Evolutionary conservation across 1,140 invertebrate genomes (phyloP).

Genomic region (Holcopasites calliopsidis): DNA sequence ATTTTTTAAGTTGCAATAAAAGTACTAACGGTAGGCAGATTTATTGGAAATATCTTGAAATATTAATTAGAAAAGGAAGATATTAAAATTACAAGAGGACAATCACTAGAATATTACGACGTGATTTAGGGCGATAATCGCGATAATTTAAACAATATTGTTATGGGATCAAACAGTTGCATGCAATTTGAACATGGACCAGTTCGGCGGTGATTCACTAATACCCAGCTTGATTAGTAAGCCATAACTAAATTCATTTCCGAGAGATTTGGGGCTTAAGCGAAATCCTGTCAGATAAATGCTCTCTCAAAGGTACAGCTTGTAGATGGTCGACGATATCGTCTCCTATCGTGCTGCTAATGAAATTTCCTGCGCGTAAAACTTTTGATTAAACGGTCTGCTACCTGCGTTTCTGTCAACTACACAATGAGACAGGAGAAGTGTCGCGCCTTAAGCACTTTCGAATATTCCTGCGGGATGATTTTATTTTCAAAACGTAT

Average conservation of each 20-base stretch:
- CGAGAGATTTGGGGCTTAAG: not conserved
- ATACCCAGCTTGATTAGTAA: constrained; percentile 4
- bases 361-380: constrained; percentile 27
- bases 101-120: not conserved
- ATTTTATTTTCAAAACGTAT: too few relatives aligned
- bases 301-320: not conserved
- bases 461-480: not conserved
- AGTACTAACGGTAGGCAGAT: too few relatives aligned
- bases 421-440: not conserved
- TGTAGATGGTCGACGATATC: not conserved
- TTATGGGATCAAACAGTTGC: not conserved
- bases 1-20: too few relatives aligned
- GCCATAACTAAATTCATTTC: constrained; percentile 19
- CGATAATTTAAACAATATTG: not conserved
- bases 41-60: too few relatives aligned
- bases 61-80: not conserved
- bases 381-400: constrained; percentile 38
- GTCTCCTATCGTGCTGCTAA: not conserved
- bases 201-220: constrained; percentile 1
- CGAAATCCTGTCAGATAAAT: not conserved
- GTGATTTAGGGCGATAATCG: not conserved
- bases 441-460: too few relatives aligned
- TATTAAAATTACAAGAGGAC: not conserved
- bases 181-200: constrained; percentile 10
- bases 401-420: constrained; percentile 11